Conservation (phyloP, 2,113 vertebrate species). For the Nannobrachium achirus region DNA sequence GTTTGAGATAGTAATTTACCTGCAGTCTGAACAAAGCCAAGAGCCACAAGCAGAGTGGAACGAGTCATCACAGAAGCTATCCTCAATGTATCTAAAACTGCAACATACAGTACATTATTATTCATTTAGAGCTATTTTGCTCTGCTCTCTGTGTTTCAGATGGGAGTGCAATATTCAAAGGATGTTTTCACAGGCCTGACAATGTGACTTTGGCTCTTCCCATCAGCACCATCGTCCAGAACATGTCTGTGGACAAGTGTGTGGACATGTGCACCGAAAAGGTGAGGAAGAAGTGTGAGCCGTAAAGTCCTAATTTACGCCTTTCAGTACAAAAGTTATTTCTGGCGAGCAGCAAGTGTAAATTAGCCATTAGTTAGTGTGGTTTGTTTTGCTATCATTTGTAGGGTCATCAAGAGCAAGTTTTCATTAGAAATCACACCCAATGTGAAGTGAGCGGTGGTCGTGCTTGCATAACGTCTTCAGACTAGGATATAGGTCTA, state of each 20-base stretch:
- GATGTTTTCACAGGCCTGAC: slow-evolving; percentile 89
- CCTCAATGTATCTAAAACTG: too few relatives aligned
- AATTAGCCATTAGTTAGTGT: too few relatives aligned
- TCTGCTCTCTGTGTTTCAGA: slow-evolving; percentile 77
- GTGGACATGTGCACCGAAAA: slow-evolving; percentile 95
- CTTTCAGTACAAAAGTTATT: too few relatives aligned
- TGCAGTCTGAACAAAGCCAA: not conserved
- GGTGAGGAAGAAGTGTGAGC: slow-evolving; percentile 72
- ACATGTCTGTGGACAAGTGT: slow-evolving; percentile 94
- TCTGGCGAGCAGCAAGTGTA: too few relatives aligned
- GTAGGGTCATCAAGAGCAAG: too few relatives aligned
- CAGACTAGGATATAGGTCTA: too few relatives aligned
- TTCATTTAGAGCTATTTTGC: slow-evolving; percentile 10
- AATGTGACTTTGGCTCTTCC: slow-evolving; percentile 92
- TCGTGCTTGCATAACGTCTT: too few relatives aligned
- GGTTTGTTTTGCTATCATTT: too few relatives aligned
- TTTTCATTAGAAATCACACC: too few relatives aligned
- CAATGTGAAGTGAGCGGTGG: too few relatives aligned
- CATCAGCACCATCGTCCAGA: slow-evolving; percentile 82
- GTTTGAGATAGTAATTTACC: not conserved
- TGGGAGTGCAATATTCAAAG: slow-evolving; percentile 94
- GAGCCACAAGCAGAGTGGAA: not conserved
- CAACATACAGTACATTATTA: too few relatives aligned
- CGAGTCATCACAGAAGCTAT: slow-evolving; percentile 20
- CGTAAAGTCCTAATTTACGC: too few relatives aligned